These are phyloP conservation scores for Chelon auratus DNA, from an alignment of 2,797 vertebrate species.

Conservation along the genomic window DNA sequence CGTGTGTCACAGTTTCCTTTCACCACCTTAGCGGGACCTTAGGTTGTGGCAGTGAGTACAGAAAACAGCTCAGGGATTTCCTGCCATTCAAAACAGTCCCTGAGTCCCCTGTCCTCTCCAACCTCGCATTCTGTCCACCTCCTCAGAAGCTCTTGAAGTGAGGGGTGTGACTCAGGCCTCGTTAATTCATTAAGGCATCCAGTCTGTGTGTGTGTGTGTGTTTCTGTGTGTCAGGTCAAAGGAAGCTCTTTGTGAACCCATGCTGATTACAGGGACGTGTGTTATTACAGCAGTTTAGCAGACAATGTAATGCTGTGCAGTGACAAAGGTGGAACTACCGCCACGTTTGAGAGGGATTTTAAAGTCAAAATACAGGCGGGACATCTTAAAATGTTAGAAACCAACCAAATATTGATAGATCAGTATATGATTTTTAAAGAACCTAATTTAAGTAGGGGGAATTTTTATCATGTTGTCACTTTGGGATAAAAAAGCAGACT, in stretches of 20 bases:
- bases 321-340: conserved; percentile 43
- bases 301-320: conserved; percentile 51
- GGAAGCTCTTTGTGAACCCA: conserved; percentile 69
- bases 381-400: too few species aligned
- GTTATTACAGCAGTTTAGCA: conserved; percentile 52
- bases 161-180: conserved; percentile 55
- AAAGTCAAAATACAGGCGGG: neutral
- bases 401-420: too few species aligned
- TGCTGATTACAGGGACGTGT: conserved; percentile 69
- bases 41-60: conserved; percentile 75
- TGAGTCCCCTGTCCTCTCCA: conserved; percentile 58
- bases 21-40: conserved; percentile 54
- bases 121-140: conserved; percentile 61
- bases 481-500: too few species aligned
- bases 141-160: conserved; percentile 66
- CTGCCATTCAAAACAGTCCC: conserved; percentile 82
- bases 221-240: conserved; percentile 31
- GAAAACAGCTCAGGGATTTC: conserved; percentile 87
- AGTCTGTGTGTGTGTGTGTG: conserved; percentile 30
- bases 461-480: too few species aligned
- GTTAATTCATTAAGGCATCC: conserved; percentile 66
- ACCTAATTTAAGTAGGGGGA: too few species aligned
- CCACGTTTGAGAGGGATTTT: neutral
- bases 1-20: conserved; percentile 60
- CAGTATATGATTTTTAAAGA: too few species aligned